Evolutionary conservation across 64 coral and sea anemone species (phyloP), one percentile per base, ranked within the genome.

Genomic region (Catalaphyllia jardinei): DNA sequence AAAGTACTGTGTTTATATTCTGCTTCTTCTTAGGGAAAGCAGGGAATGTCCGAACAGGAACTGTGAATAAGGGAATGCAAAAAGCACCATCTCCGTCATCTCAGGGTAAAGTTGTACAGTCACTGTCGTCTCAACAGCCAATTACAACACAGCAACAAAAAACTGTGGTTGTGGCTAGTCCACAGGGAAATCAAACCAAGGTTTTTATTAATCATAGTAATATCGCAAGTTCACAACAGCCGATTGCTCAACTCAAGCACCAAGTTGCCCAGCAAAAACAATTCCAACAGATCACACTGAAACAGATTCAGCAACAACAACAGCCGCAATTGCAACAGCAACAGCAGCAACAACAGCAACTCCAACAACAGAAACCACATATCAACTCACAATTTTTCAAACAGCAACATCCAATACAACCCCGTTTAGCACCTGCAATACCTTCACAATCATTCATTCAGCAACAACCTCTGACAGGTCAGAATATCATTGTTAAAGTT

Each of bases 321-420:
- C 93, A 95, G 4, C 83, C 86, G 54, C 54, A 91, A 73, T 62
- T 75, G 52, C 91, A 88, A 33, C 85, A 87, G 35, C 69, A 87
- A 33, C 92, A 95, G 74, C 94, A 95, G 64, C 93, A 87, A 50
- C 94, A 86, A 79, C 89, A 92, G 22, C 94, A 96, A 52, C 84
- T 86, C 61, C 90, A 88, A 61, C 94, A 92, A 51, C 91, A 96
- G 62, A 92, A 96, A 73, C 90, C 90, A 83, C 92, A 90, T 27
- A 54, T 96, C 28, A 96, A 88, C 79, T 76, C 91, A 16, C 95
- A 96, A 46, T 93, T 93, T 29, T 52, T 93, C 0, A 96, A 96
- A 82, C 95, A 96, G 63, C 94, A 96, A 75, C 94, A 93, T 72
- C 95, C 95, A 2, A 96, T 96, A 28, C 95, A 96, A 64, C 95